A percentile compares a stretch with the other conserved stretches of the same genome.
Conservation (phyloP, 2,797 vertebrate genomes). For the Urocyon cinereoargenteus region DNA sequence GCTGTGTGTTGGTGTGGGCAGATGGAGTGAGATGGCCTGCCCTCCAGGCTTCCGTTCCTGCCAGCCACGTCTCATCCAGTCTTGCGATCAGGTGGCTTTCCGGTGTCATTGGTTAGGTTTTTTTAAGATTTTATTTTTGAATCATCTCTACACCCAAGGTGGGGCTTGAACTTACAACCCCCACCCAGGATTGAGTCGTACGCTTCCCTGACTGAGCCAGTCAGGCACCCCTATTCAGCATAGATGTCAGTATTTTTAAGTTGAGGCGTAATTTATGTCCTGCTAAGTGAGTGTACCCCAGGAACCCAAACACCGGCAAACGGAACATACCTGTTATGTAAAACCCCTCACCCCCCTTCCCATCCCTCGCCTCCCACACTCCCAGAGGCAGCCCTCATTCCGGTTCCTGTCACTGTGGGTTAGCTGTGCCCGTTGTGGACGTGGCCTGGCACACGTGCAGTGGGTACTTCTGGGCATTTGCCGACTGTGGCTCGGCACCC, state of each 20-base stretch:
- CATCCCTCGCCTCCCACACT: not conserved
- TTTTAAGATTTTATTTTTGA: not conserved
- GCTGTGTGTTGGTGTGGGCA: fast-evolving
- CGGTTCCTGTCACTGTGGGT: not conserved
- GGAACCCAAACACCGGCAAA: not conserved
- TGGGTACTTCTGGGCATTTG: not conserved
- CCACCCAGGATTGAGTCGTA: not conserved
- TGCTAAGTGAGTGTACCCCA: too few relatives aligned
- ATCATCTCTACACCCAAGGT: not conserved
- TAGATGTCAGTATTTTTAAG: not conserved
- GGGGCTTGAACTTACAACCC: not conserved
- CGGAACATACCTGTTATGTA: not conserved
- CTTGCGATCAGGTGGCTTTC: not conserved
- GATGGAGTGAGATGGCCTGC: fast-evolving
- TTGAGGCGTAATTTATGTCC: not conserved
- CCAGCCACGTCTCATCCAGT: not conserved
- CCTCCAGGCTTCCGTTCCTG: not conserved
- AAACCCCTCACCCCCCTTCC: not conserved
- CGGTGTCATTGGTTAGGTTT: not conserved
- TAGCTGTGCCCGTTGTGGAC: not conserved
- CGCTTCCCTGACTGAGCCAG: not conserved
- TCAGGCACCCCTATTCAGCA: not conserved
- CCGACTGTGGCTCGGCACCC: not conserved
- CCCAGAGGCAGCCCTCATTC: not conserved
- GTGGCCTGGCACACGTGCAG: fast-evolving